Conservation (phyloP, 2,113 vertebrate species). For the Chrysochloris asiatica region DNA sequence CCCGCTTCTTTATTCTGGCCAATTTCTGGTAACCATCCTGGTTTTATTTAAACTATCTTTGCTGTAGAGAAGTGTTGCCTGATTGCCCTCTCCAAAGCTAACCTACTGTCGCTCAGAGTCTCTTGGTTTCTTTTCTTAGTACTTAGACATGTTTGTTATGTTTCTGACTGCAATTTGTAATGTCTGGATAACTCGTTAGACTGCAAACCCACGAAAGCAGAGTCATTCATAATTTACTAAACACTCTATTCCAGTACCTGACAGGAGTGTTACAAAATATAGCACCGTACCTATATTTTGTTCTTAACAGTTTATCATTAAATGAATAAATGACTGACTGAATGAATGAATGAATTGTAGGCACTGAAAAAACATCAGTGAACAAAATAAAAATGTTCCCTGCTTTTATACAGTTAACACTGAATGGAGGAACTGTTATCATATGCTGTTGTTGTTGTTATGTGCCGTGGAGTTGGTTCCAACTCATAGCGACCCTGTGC, state of each 20-base stretch:
- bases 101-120: not conserved
- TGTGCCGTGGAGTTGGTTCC: no score
- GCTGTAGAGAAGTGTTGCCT: not conserved
- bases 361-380: not conserved
- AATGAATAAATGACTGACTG: not conserved
- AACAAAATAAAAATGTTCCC: not conserved
- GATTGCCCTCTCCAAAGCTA: not conserved
- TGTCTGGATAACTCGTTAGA: not conserved
- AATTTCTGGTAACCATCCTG: not conserved
- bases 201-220: not conserved
- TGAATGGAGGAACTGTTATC: not conserved
- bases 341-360: not conserved
- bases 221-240: not conserved
- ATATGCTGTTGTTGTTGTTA: no score
- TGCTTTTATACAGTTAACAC: not conserved
- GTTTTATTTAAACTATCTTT: not conserved
- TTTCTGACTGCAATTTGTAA: not conserved
- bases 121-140: not conserved
- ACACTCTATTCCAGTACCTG: not conserved
- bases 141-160: no score
- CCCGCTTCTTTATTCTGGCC: not conserved
- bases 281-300: no score
- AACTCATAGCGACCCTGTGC: no score
- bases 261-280: no score
- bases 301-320: no score